These are phyloP conservation scores for Chaetophractus vellerosus DNA, from an alignment of 2,797 vertebrate species.

Conservation along the genomic window DNA sequence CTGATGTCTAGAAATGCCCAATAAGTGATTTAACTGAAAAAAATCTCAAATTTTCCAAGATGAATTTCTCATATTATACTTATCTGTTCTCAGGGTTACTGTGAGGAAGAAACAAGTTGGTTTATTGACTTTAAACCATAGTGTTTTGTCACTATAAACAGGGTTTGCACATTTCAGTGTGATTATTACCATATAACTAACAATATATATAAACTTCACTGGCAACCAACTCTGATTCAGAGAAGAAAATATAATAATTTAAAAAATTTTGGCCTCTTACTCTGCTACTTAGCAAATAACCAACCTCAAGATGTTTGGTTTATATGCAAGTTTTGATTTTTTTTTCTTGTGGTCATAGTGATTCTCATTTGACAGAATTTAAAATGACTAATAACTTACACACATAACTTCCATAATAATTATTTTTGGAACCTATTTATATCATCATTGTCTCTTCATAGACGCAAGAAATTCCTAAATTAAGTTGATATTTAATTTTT, in stretches of 20 bases:
- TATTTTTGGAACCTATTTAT: not conserved
- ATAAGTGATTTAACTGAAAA: not conserved
- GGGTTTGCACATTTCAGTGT: not conserved
- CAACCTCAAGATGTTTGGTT: not conserved
- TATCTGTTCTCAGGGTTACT: not conserved
- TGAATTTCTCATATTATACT: not conserved
- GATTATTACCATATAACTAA: not conserved
- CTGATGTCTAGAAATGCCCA: not conserved
- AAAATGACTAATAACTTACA: slow-evolving; percentile 33
- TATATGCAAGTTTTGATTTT: not conserved
- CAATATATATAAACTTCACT: not conserved
- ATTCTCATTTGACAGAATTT: not conserved
- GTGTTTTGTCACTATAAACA: not conserved
- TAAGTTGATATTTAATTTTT: not conserved
- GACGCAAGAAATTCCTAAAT: not conserved
- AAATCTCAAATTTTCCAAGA: not conserved
- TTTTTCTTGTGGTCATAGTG: not conserved
- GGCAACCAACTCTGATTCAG: not conserved
- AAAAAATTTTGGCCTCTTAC: slow-evolving; percentile 24
- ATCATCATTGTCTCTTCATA: not conserved
- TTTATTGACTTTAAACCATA: slow-evolving; percentile 7
- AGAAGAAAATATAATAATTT: slow-evolving; percentile 59
- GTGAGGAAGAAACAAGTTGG: not conserved
- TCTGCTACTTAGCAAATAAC: not conserved
- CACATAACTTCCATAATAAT: not conserved